Evolutionary conservation across 2,113 vertebrate species (phyloP).

Genomic region (Gallinago paraguaiae): DNA sequence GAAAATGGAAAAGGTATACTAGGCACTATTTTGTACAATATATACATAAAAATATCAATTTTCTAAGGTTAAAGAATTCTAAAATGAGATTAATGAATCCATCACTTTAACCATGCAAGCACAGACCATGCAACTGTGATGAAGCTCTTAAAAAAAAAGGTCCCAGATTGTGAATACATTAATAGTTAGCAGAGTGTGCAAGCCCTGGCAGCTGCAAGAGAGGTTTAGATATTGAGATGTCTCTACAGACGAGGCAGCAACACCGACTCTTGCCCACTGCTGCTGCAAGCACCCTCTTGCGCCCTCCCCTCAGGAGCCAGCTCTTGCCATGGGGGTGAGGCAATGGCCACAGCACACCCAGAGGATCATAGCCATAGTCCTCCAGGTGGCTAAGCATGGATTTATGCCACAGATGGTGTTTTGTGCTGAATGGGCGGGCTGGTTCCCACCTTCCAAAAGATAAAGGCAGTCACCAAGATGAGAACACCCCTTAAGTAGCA

Average conservation of each 20-base stretch:
- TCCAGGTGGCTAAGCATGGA: background rate
- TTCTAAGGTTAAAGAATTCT: background rate
- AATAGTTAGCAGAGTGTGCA: background rate
- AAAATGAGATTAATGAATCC: background rate
- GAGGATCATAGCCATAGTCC: background rate
- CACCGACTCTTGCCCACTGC: fast-evolving
- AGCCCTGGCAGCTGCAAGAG: background rate
- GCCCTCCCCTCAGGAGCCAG: too few species aligned
- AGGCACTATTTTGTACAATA: background rate
- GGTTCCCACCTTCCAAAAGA: background rate
- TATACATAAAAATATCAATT: background rate
- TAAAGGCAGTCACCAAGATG: background rate
- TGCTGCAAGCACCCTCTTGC: background rate
- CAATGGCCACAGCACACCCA: background rate
- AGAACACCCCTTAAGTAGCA: background rate
- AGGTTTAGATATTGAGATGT: background rate
- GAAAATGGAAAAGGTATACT: background rate
- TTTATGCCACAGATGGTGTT: background rate
- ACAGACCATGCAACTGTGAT: background rate
- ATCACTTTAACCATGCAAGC: background rate
- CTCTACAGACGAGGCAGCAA: background rate
- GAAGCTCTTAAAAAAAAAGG: background rate
- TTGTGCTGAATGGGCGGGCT: background rate
- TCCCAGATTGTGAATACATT: background rate
- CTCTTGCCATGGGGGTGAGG: background rate